Evolutionary conservation across 2,888 invertebrate species (phyloP), one percentile per base, ranked within the genome.

Genomic region (Cordylochernes scorpioides): DNA sequence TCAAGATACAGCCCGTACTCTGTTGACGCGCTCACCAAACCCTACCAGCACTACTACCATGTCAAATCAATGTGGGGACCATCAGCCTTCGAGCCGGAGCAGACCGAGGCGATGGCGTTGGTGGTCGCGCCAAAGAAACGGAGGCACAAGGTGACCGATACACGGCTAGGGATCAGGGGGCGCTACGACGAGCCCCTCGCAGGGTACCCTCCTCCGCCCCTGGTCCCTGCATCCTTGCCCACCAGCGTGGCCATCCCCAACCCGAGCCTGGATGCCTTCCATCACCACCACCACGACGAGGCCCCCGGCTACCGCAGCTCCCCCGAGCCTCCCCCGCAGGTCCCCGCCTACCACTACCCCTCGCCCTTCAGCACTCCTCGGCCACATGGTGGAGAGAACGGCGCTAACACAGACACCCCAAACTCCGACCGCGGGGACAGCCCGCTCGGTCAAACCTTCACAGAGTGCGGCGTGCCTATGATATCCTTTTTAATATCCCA

Each of bases 401-500:
- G n/a, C n/a, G n/a, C n/a, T n/a, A n/a, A n/a, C n/a, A n/a, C 42
- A 7, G 42, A 41, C 27, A 39, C 39, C 5, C 26, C 39, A 17
- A 33, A 35, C 28, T 30, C 32, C 7, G 44, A 43, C 33, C 65
- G 68, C 52, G 71, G 71, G 49, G 78, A 78, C 55, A 71, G 70
- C 54, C 77, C 77, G 44, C 40, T 40, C 29, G 22, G 75, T 59
- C 37, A 35, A 24, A 68, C 69, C 50, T 68, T 68, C 51, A 80
- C 75, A 64, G 82, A 80, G 57, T 77, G 77, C 56, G 67, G 75
- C 61, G 74, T 75, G 63, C 77, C 78, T 68, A 75, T 78, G 66
- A 78, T 82, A 75, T 80, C 80, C 72, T 80, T 80, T 75, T 67
- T 64, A 63, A n/a, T n/a, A n/a, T n/a, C n/a, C n/a, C n/a, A n/a